Evolutionary conservation across 2,888 invertebrate species (phyloP), one percentile per base, ranked within the genome.

Genomic region (Ptilodon capucinus): DNA sequence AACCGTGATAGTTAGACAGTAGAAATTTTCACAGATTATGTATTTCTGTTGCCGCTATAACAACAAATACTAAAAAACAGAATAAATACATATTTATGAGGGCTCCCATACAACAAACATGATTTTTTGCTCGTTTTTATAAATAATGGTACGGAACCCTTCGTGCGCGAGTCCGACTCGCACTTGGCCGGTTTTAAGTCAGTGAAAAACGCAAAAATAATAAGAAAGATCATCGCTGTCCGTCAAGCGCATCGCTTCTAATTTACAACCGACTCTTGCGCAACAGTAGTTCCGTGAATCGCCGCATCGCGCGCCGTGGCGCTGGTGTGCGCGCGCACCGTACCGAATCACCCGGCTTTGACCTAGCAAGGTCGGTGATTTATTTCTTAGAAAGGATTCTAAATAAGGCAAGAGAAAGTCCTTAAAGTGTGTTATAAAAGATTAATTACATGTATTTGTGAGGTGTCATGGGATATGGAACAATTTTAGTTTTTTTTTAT

Each of bases 301-400:
- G 57, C 45, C 34, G 43, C 43, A 44, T 45, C 48, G 38, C 48
- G 38, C 13, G 7, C 11, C 6, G 18, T 13, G 18, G 38, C 18
- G 38, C 19, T 23, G 16, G 23, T 48, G 58, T 47, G 56, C 48
- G 36, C 19, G 54, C 50, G 43, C 62, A 53, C 52, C 52, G 64
- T 56, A 66, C 51, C 54, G 49, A 38, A 14, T 45, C 35, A 32
- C 38, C 54, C 57, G 63, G 52, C 57, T 66, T 56, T 68, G 74
- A 68, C 74, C 69, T 64, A 62, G 54, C 67, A 68, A 74, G 71
- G 64, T 63, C 64, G 61, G 44, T 64, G 58, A 68, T 64, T 66
- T 67, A 54, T 64, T 56, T 58, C 44, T 55, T 55, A 57, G 65
- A 68, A 66, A 64, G 53, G 57, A 57, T 44, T 35, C 17, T 4